Base-by-base conservation (phyloP, 2,797 vertebrate genomes). In the Lithobates pipiens region DNA sequence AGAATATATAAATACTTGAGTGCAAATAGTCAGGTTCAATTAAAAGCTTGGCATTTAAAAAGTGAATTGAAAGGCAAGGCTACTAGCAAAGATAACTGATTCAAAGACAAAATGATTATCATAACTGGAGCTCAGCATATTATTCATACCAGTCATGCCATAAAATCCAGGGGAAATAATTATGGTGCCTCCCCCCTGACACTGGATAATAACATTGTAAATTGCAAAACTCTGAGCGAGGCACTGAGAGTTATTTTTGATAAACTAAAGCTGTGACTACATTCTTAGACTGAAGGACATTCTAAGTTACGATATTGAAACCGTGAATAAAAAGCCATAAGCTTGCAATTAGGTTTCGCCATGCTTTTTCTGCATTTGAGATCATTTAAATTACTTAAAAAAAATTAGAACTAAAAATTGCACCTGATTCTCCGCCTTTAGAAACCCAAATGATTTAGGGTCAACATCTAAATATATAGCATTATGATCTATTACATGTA, bases 331-430 rank as follows among this genome's bases (percentile, higher is more conserved):
- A 63, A 21, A 63, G 21, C 6, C 21, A 63, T 3, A 63, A 63
- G 2, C 21, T n/a, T 65, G 34, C 57, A 65, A 16, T 27, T 27
- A 27, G 16, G 46, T 71, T 32, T 18, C 25, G 23, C 46, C 23
- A 72, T 57, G 44, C 71, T 39, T 7, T 32, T 36, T 1, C 54
- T 65, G 76, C 79, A 70, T 42, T 25, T 72, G 68, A 39, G 46
- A 54, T 57, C 29, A 54, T 46, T 54, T 18, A 39, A 57, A 81
- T 72, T 25, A 61, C 57, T 23, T 81, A n/a, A 5, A 39, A 36
- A 36, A 72, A 81, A 81, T 72, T 32, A 72, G 36, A 68, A 72
- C 5, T 39, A 71, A 36, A 36, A 57, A 1, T 44, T 6, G 69
- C 78, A 80, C 68, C 46, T 72, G 68, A 71, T 71, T 23, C 46